Percentiles rank a stretch among this genome's conserved stretches.
phyloP scores from a whole-genome alignment of 2,797 vertebrate species.

The Pelodytes ibericus region DNA sequence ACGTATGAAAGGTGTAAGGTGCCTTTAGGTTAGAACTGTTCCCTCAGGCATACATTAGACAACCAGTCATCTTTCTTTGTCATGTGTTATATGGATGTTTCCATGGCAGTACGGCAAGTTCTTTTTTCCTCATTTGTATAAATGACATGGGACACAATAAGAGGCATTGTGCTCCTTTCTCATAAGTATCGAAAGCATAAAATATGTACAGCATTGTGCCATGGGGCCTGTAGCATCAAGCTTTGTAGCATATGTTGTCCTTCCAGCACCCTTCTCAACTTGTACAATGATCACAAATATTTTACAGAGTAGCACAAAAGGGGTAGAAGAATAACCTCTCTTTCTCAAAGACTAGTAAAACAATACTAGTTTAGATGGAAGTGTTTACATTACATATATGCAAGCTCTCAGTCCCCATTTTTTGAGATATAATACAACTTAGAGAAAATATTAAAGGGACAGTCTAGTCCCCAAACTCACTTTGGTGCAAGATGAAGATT shows the following conservation, averaged over 20 bases:
- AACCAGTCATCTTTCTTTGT: background rate
- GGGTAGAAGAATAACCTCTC: background rate
- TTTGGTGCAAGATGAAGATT: too few species aligned
- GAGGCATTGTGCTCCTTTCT: constrained; percentile 1
- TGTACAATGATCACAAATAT: background rate
- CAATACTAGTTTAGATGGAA: too few species aligned
- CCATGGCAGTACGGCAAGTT: constrained; percentile 6
- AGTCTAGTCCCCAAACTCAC: too few species aligned
- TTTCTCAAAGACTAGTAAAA: too few species aligned
- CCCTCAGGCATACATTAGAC: background rate
- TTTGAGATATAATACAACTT: too few species aligned
- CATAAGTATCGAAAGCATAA: constrained; percentile 10
- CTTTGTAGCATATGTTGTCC: background rate
- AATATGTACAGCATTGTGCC: constrained; percentile 24
- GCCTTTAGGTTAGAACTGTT: background rate
- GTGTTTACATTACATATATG: too few species aligned
- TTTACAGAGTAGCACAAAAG: background rate
- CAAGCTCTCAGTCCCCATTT: too few species aligned
- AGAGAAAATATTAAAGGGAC: too few species aligned
- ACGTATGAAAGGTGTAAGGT: background rate
- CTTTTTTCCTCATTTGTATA: background rate
- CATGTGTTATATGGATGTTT: background rate
- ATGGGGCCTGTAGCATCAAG: background rate
- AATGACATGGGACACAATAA: constrained; percentile 9
- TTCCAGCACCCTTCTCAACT: background rate